Evolutionary conservation across 37 sponge, comb jelly and placozoan genomes (phyloP).

Genomic region (Halisarca cf. caerulea): DNA sequence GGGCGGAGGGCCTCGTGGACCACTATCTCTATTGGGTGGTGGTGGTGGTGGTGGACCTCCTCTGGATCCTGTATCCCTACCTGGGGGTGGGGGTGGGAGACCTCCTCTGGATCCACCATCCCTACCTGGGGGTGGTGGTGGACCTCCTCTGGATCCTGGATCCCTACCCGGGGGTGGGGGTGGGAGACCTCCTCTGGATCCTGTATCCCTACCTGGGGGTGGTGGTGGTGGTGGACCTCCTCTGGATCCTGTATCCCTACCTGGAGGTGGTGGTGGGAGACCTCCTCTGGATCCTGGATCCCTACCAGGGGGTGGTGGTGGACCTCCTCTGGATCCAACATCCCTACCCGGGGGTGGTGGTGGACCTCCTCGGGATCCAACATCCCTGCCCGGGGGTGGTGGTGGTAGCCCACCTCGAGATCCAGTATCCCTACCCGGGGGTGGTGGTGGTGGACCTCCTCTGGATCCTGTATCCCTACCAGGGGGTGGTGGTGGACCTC

Average conservation of each 20-base stretch:
- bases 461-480: neutral
- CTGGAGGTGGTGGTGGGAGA: constrained; percentile 11
- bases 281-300: neutral
- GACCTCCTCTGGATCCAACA: neutral
- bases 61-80: neutral
- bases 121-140: constrained; percentile 15
- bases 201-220: constrained; percentile 7
- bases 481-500: constrained; percentile 40
- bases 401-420: constrained; percentile 37
- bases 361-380: neutral
- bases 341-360: constrained; percentile 39
- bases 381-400: constrained; percentile 30
- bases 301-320: constrained; percentile 14
- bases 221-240: constrained; percentile 40
- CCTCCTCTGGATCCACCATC: neutral
- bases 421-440: neutral
- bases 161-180: constrained; percentile 37
- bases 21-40: neutral
- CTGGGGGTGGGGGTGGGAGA: constrained; percentile 15
- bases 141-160: neutral
- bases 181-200: constrained; percentile 21
- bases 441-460: constrained; percentile 16
- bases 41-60: neutral
- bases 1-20: neutral
- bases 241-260: neutral